Base-by-base conservation (phyloP, 2,797 vertebrate species). In the Pithecia hirsuta region DNA sequence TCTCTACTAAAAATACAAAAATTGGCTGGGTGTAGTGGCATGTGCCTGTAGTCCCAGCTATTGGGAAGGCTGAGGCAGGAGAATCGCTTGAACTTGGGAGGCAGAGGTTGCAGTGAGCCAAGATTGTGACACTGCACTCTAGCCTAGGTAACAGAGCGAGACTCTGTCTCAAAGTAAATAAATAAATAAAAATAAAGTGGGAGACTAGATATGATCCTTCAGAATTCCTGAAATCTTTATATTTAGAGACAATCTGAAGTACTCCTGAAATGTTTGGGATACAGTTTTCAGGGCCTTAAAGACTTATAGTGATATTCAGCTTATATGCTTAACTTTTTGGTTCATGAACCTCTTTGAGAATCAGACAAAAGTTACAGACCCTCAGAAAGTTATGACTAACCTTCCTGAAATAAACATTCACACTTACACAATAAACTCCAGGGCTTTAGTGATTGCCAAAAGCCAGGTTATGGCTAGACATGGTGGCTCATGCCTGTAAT, bases 241-340 rank as follows among this genome's bases (percentile, higher is more conserved):
- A 89, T 93, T 97, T 67, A 95, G 48, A 96, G 33, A 46, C 30
- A 64, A 33, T 41, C 4, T 89, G 17, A 88, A 85, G 17, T 46
- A 80, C 28, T 59, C 33, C 70, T 97, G 50, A 96, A 92, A 78
- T 89, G 91, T 94, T 89, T 92, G 50, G 55, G 24, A 78, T 61
- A 89, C 1, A 86, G 5, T 81, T 91, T 52, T 92, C 91, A 85
- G 81, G 84, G 39, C 30, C 8, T 92, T 95, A 81, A 91, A 39
- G 33, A 96, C 41, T 84, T 95, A 74, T 39, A 52, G 57, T 89
- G 57, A 94, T 81, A 52, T 61, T 96, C 90, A 88, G 61, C 17
- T 95, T 92, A 88, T 0, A 55, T 97, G 89, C 72, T 95, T 74
- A 96, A 96, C 92, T 89, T 97, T 95, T 76, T 95, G 72, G 75